phyloP scores from a whole-genome alignment of 2,888 invertebrate species.

The Oscheius sp. region DNA sequence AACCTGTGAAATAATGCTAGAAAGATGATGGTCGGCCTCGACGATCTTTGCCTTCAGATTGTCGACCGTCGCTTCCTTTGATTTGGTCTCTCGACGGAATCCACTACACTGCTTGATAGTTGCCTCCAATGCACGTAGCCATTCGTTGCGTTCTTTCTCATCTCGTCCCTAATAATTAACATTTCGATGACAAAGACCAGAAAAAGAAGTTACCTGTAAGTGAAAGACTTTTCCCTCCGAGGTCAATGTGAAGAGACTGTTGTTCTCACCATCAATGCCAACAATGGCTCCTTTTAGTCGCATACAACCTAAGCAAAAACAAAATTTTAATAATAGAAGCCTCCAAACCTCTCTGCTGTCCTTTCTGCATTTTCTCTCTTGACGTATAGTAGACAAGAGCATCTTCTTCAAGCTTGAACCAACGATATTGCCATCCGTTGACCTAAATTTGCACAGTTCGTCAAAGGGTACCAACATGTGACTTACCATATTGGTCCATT shows the following conservation, averaged over 20 bases:
- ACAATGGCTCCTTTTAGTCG: slow-evolving; percentile 92
- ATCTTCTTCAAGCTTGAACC: slow-evolving; percentile 97
- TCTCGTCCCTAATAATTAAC: slow-evolving; percentile 81
- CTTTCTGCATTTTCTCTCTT: slow-evolving; percentile 85
- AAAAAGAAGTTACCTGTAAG: slow-evolving; percentile 81
- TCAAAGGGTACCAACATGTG: too few species aligned
- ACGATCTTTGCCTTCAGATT: slow-evolving; percentile 90
- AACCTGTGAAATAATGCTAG: slow-evolving; percentile 92
- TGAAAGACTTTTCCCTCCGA: slow-evolving; percentile 99
- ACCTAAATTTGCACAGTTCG: slow-evolving; percentile 72
- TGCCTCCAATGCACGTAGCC: slow-evolving; percentile 94
- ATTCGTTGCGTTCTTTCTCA: slow-evolving; percentile 91
- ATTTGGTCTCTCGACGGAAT: slow-evolving; percentile 8
- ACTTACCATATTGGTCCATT: slow-evolving; percentile 91
- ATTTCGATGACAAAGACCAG: not conserved
- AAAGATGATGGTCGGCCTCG: slow-evolving; percentile 95
- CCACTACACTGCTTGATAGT: slow-evolving; percentile 80
- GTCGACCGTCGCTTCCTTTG: slow-evolving; percentile 74
- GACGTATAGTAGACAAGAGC: slow-evolving; percentile 93
- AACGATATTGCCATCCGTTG: slow-evolving; percentile 97
- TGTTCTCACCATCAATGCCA: slow-evolving; percentile 97
- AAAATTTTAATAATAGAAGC: not conserved
- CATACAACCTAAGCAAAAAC: slow-evolving; percentile 83
- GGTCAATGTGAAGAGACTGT: slow-evolving; percentile 96
- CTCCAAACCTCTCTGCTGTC: slow-evolving; percentile 78